Evolutionary conservation across 1,140 invertebrate species (phyloP), one percentile per base, ranked within the genome.

Genomic region (Lethrus apterus): DNA sequence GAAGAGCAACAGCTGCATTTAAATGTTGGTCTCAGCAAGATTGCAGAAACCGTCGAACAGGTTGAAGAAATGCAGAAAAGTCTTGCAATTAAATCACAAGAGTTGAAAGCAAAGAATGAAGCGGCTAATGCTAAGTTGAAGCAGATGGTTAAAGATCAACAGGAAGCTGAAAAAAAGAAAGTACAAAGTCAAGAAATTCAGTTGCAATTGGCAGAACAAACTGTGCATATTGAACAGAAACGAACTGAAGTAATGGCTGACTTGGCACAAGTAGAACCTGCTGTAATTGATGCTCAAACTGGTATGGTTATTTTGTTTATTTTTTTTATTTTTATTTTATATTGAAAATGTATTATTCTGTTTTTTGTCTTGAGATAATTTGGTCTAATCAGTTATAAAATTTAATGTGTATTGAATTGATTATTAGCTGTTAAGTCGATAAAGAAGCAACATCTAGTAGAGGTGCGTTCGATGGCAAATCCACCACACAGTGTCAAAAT

Each of bases 61-160:
- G 97, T 99, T 2, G 95, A 98, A 67, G 95, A 99, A 68, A 92
- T 99, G 82, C 96, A 99, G 62, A 97, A 96, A 69, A 97, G 93
- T 52, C 78, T 99, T 31, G 94, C 93, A 35, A 85, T 98, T 2
- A 99, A 99, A 72, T 89, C 86, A 41, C 80, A 89, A 72, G 93
- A 98, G 72, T 69, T 99, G 23, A 89, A 97, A 77, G 87, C 89
- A n/a, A 99, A 99, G 73, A 98, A 99, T 66, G 90, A 94, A 62
- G 91, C 93, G 8, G 97, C 97, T 14, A 99, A 99, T 72, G 86
- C 89, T 1, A 99, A 99, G 73, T 74, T 99, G 9, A 86, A 93
- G 55, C 93, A 99, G 67, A 99, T 99, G 97, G 86, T 98, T 13
- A 94, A 95, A 71, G 93, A 99, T 70, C 97, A 99, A 69, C 95